Percentiles rank a stretch among this genome's conserved stretches.
Conservation (phyloP, 2,113 vertebrate genomes). For the Mustela lutreola region DNA sequence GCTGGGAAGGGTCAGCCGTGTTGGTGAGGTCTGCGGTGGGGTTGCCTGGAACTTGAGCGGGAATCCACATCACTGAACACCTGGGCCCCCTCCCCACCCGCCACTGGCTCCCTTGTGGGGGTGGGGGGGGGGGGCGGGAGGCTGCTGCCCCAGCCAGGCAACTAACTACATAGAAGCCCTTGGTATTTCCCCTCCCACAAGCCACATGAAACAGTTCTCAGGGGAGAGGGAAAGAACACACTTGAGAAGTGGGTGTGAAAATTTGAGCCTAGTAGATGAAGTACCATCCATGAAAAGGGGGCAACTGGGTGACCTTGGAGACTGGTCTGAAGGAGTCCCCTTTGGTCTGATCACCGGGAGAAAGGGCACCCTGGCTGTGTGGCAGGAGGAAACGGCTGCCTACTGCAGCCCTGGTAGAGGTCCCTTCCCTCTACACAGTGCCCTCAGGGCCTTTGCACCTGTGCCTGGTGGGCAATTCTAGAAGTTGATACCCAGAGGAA, state of each 20-base stretch:
- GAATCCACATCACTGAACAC: conserved; percentile 73
- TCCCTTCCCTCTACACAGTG: not conserved
- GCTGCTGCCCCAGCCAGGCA: not conserved
- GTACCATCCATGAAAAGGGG: not conserved
- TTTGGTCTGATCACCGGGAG: not conserved
- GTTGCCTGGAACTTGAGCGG: conserved; percentile 61
- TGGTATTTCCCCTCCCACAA: conserved; percentile 34
- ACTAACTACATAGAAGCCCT: not conserved
- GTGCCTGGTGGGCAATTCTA: not conserved
- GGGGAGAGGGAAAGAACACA: not conserved
- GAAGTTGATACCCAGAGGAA: not conserved
- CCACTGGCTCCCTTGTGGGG: not conserved
- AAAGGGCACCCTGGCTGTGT: not conserved
- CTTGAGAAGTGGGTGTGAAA: conserved; percentile 71
- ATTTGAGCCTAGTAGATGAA: conserved; percentile 36
- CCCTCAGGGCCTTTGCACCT: not conserved
- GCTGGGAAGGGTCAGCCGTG: conserved; percentile 73
- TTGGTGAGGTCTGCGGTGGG: conserved; percentile 1
- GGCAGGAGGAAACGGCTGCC: not conserved
- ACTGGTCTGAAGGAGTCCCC: not conserved
- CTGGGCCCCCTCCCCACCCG: not conserved
- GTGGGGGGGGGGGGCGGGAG: not conserved
- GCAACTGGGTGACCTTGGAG: not conserved
- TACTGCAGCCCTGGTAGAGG: not conserved
- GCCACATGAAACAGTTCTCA: conserved; percentile 73